Conservation (phyloP, 1,140 invertebrate genomes). For the Argopecten irradians region DNA sequence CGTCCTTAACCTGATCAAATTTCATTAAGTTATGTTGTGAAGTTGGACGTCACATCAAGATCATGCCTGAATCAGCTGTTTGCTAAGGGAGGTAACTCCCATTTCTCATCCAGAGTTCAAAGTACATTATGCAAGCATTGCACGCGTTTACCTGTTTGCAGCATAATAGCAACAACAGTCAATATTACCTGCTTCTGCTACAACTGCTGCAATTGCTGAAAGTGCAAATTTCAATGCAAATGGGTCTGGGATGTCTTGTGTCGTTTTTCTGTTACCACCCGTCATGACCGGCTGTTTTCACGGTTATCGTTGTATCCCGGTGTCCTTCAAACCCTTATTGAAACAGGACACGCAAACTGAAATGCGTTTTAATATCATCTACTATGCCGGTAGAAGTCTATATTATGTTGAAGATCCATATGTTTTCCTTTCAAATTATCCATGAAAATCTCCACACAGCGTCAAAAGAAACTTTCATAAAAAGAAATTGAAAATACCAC, state of each 20-base stretch:
- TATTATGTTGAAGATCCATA: no score
- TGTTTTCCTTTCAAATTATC: no score
- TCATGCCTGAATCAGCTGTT: not conserved
- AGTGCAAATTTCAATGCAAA: slow-evolving; percentile 28
- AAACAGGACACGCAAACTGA: not conserved
- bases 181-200: slow-evolving; percentile 27
- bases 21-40: no score
- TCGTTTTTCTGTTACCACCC: not conserved
- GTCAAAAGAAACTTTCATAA: no score
- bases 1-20: no score
- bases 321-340: not conserved
- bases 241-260: not conserved
- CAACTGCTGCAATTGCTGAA: slow-evolving; percentile 14
- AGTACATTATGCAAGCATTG: not conserved
- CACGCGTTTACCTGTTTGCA: not conserved
- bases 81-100: not conserved
- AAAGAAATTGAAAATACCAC: no score
- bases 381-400: not conserved
- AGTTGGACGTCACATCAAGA: no score
- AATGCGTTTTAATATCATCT: not conserved
- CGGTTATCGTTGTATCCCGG: not conserved
- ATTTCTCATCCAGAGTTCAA: not conserved
- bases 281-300: slow-evolving; percentile 2
- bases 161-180: not conserved
- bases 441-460: no score